Base-by-base conservation (phyloP, 92 coral and sea anemone genomes). In the Epizoanthus scotinus region DNA sequence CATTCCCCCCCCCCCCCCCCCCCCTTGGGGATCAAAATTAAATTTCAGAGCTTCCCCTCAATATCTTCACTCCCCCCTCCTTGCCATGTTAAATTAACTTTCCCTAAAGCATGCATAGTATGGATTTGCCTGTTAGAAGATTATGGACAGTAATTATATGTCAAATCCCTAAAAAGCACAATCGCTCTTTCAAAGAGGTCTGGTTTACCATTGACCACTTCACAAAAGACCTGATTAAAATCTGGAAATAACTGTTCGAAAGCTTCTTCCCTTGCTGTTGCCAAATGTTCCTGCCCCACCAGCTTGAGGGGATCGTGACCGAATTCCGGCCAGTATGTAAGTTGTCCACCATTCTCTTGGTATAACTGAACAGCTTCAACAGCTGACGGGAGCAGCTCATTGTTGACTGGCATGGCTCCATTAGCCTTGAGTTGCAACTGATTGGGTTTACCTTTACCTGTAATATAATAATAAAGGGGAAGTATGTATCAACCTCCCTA, bases 291-390 rank as follows among this genome's bases (percentile, higher is more conserved):
- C 70, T 34, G 61, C 34, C 52, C 82, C 18, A 12, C 22, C 9
- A 60, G 22, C 18, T 12, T 60, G 8, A 78, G 9, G 49, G 82
- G 82, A 59, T 78, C 82, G 59, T 60, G 57, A 15, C 82, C 82
- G 59, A 78, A 78, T 28, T 60, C 47, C 38, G 47, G 31, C 27
- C 70, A 68, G 20, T 34, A 55, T 25, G 70, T 58, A 57, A 78
- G 20, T 36, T 60, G 47, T 22, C 82, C 82, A 5, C 82, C 82
- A 29, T 58, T 68, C 24, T 68, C 47, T 78, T 78, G 55, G 25
- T 78, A 78, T 26, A 78, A 27, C 55, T 65, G 70, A 29, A 78
- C 82, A 78, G 82, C 82, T 78, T 78, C 70, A 34, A 36, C 82
- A 13, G 64, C 67, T 60, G 57, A 60, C 6, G 70, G 82, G 20